Evolutionary conservation across 2,797 vertebrate genomes (phyloP).

Genomic region (Enteromius afrohamiltoni): DNA sequence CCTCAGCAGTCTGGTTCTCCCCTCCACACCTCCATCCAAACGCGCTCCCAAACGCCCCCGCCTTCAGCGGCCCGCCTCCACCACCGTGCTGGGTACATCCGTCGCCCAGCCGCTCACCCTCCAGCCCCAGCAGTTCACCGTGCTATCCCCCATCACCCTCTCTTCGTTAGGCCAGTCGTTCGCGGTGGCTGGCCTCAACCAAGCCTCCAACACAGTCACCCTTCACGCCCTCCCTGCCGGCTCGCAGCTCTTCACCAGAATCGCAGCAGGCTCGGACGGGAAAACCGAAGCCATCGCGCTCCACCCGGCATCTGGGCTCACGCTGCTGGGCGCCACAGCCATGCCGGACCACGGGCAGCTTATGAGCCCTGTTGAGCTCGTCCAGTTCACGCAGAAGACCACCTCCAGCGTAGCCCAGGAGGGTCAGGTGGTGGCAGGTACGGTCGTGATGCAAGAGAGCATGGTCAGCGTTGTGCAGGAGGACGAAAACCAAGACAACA

Average conservation of each 20-base stretch:
- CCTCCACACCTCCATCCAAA: constrained; percentile 75
- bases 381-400: constrained; percentile 82
- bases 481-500: constrained; percentile 72
- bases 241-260: constrained; percentile 87
- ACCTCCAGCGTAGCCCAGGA: constrained; percentile 73
- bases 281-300: constrained; percentile 88
- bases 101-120: constrained; percentile 71
- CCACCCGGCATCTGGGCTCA: constrained; percentile 88
- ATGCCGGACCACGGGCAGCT: constrained; percentile 85
- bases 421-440: constrained; percentile 80
- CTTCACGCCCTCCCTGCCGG: constrained; percentile 80
- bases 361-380: constrained; percentile 90
- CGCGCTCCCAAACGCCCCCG: constrained; percentile 88
- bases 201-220: constrained; percentile 76
- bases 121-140: constrained; percentile 88
- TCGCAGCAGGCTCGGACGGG: constrained; percentile 72
- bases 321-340: constrained; percentile 83
- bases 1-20: constrained; percentile 79
- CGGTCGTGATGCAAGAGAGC: constrained; percentile 75
- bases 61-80: constrained; percentile 89
- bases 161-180: constrained; percentile 85
- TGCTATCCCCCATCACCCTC: constrained; percentile 91
- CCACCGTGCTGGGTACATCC: constrained; percentile 82
- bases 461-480: constrained; percentile 72
- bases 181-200: constrained; percentile 83